These are phyloP conservation scores for Echinops telfairi DNA, from an alignment of 2,113 vertebrate species.

Conservation along the genomic window DNA sequence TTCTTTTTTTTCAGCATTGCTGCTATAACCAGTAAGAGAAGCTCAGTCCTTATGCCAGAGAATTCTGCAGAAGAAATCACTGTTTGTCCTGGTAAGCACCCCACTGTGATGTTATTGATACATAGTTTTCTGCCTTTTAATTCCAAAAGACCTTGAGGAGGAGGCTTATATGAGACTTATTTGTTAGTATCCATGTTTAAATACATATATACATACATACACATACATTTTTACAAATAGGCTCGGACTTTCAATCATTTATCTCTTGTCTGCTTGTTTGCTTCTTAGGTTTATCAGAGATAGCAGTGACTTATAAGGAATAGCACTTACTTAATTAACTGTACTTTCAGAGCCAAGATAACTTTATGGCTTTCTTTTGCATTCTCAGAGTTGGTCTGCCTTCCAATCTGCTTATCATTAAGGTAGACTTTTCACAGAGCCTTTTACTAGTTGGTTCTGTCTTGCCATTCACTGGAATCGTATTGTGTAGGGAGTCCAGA, in stretches of 20 bases:
- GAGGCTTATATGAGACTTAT: constrained; percentile 59
- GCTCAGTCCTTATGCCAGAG: constrained; percentile 78
- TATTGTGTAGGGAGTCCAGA: constrained; percentile 14
- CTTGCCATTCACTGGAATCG: constrained; percentile 18
- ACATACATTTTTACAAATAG: constrained; percentile 1
- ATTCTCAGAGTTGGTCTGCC: constrained; percentile 19
- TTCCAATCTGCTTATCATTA: constrained; percentile 33
- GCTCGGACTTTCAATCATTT: constrained; percentile 50
- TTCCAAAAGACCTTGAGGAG: neutral
- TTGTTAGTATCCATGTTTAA: too few species aligned
- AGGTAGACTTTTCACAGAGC: constrained; percentile 29
- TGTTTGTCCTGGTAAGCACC: constrained; percentile 91
- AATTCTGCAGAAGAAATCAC: constrained; percentile 86
- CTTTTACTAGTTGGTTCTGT: constrained; percentile 65
- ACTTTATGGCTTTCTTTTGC: constrained; percentile 42
- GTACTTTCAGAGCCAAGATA: constrained; percentile 11
- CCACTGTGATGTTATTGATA: constrained; percentile 39
- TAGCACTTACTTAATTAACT: constrained; percentile 29
- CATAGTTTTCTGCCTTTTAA: constrained; percentile 11
- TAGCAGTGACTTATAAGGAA: constrained; percentile 23
- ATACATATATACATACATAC: neutral
- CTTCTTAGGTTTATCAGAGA: neutral
- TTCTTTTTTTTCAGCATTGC: constrained; percentile 84
- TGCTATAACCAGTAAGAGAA: constrained; percentile 82
- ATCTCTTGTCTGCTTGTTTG: constrained; percentile 65